Evolutionary conservation across 2,113 vertebrate species (phyloP).

Genomic region (Corvus cornix): DNA sequence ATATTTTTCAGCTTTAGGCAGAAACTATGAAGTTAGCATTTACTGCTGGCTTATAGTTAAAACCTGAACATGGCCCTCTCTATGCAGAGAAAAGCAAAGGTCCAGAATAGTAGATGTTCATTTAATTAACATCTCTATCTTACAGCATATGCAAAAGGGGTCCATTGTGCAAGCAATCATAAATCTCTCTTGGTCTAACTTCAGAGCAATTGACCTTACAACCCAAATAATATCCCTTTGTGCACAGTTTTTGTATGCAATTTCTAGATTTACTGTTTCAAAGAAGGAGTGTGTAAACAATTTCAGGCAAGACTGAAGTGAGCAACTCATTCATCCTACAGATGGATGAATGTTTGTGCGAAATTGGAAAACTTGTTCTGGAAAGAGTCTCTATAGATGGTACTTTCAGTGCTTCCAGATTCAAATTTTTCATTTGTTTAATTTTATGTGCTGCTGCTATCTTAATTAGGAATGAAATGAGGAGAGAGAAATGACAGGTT

Average conservation of each 20-base stretch:
- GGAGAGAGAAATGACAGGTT: not conserved
- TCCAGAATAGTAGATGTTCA: not conserved
- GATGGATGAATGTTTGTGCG: not conserved
- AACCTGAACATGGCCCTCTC: not conserved
- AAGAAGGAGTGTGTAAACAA: not conserved
- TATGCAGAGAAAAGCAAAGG: not conserved
- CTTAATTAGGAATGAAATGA: not conserved
- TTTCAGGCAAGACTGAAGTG: not conserved
- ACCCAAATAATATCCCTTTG: slow-evolving; percentile 13
- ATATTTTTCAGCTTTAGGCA: not conserved
- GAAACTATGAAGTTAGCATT: not conserved
- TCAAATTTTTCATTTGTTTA: not conserved
- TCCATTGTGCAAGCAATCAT: not conserved
- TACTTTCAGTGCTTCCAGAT: not conserved
- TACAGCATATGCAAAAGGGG: not conserved
- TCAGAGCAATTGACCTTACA: slow-evolving; percentile 27
- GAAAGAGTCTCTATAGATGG: not conserved
- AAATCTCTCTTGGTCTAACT: slow-evolving; percentile 14
- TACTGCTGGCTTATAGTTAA: not conserved
- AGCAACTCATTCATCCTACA: not conserved
- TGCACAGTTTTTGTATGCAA: not conserved
- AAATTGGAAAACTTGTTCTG: not conserved
- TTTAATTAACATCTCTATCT: slow-evolving; percentile 3
- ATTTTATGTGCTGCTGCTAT: not conserved
- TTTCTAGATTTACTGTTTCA: slow-evolving; percentile 36